These are phyloP conservation scores for Carassius auratus DNA, from an alignment of 2,113 vertebrate genomes.

Conservation along the genomic window DNA sequence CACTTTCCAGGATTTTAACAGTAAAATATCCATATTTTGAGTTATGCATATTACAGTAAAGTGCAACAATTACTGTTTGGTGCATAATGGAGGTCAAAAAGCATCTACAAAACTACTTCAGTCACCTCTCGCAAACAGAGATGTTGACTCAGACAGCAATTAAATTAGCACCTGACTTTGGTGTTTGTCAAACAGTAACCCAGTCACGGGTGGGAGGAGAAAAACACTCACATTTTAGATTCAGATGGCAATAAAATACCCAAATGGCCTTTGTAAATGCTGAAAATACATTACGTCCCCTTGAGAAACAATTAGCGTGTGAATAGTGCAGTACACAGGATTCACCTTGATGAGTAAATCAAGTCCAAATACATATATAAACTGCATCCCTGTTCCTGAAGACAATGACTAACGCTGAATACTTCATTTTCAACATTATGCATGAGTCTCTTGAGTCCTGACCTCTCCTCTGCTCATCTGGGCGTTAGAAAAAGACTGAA, in stretches of 20 bases:
- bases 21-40: not conserved
- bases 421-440: not conserved
- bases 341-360: slow-evolving; percentile 32
- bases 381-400: not conserved
- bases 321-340: not conserved
- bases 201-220: not conserved
- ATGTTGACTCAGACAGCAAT: not conserved
- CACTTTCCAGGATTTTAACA: too few species aligned
- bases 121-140: not conserved
- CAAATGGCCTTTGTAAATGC: not conserved
- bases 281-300: not conserved
- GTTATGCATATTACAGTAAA: not conserved
- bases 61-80: not conserved
- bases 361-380: not conserved
- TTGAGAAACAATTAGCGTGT: not conserved
- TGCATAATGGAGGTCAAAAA: not conserved
- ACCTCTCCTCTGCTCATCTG: not conserved
- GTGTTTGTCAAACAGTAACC: not conserved
- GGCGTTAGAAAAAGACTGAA: not conserved
- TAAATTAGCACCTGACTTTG: not conserved
- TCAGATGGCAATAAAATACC: not conserved
- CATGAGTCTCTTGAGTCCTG: slow-evolving; percentile 11
- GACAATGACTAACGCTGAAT: not conserved
- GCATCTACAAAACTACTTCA: not conserved
- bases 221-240: not conserved